These are phyloP conservation scores for Lottia gigantea DNA, from an alignment of 2,888 invertebrate species.

Conservation along the genomic window DNA sequence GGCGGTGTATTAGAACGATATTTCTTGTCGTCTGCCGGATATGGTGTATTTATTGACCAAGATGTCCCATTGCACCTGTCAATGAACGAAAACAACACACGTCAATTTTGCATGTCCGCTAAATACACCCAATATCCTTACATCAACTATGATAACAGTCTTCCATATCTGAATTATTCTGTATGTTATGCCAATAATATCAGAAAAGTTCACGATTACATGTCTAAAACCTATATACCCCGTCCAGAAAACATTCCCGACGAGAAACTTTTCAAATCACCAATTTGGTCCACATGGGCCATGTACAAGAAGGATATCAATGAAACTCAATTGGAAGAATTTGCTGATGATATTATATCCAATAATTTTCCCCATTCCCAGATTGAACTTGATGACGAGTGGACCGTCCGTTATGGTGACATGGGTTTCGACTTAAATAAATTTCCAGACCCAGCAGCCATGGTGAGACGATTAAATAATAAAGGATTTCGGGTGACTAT, in stretches of 20 bases:
- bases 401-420: slow-evolving; percentile 89
- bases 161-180: slow-evolving; percentile 45
- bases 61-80: slow-evolving; percentile 81
- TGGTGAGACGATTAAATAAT: slow-evolving; percentile 73
- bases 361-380: slow-evolving; percentile 56
- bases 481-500: slow-evolving; percentile 81
- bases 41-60: slow-evolving; percentile 76
- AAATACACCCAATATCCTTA: slow-evolving; percentile 50
- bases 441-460: slow-evolving; percentile 77
- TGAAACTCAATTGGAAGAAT: slow-evolving; percentile 68
- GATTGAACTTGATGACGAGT: slow-evolving; percentile 82
- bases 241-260: slow-evolving; percentile 76
- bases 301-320: slow-evolving; percentile 78
- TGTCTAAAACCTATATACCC: slow-evolving; percentile 72
- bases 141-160: slow-evolving; percentile 29
- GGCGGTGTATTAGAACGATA: slow-evolving; percentile 69
- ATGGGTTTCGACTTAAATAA: slow-evolving; percentile 78
- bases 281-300: slow-evolving; percentile 92
- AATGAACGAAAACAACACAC: slow-evolving; percentile 75
- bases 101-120: slow-evolving; percentile 43
- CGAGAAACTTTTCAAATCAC: slow-evolving; percentile 78
- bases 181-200: slow-evolving; percentile 45
- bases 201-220: slow-evolving; percentile 59
- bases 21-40: slow-evolving; percentile 78
- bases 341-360: slow-evolving; percentile 38